Conservation (phyloP, 2,113 vertebrate species). For the Muscicapa adusta region DNA sequence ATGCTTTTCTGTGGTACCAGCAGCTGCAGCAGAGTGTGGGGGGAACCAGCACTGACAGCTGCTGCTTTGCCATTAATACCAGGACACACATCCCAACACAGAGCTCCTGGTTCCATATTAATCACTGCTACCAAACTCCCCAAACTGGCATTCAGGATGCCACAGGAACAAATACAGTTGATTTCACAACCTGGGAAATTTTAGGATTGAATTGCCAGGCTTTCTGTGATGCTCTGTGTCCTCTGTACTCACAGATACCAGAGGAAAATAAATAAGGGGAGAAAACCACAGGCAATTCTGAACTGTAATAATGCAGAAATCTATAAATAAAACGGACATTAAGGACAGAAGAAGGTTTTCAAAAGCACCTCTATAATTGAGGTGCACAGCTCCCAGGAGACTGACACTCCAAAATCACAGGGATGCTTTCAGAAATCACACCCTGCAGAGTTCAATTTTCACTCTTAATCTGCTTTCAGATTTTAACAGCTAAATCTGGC, state of each 20-base stretch:
- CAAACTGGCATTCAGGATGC: neutral
- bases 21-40: neutral
- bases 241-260: neutral
- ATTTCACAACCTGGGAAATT: neutral
- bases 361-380: conserved; percentile 53
- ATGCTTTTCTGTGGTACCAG: neutral
- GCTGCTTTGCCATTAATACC: neutral
- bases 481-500: conserved; percentile 15
- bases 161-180: neutral
- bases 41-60: neutral
- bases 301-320: neutral
- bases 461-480: conserved; percentile 42
- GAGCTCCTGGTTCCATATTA: neutral
- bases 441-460: conserved; percentile 56
- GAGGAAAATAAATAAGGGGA: neutral
- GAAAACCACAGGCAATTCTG: neutral
- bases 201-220: neutral
- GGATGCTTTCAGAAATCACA: conserved; percentile 44
- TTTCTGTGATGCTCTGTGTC: neutral
- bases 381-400: neutral
- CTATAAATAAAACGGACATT: conserved; percentile 22
- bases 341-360: neutral
- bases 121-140: neutral
- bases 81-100: neutral
- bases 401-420: neutral